These are phyloP conservation scores for Papilio xuthus DNA, from an alignment of 1,140 invertebrate genomes.

Conservation along the genomic window DNA sequence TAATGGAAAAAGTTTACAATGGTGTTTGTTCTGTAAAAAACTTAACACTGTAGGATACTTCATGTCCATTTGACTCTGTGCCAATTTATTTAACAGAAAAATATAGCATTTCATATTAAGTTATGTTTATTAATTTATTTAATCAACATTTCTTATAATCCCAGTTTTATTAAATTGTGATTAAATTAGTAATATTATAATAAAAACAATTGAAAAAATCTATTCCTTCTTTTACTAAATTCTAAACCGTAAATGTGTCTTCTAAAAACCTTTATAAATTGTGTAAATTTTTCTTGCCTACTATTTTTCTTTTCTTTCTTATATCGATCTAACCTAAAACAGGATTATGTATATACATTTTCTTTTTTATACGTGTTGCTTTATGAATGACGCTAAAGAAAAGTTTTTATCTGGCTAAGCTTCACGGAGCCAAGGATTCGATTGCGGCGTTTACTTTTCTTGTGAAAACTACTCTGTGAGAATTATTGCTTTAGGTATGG, in stretches of 20 bases:
- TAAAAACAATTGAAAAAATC: too few species aligned
- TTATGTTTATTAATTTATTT: too few species aligned
- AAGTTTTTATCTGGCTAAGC: conserved; percentile 36
- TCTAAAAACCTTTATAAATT: not conserved
- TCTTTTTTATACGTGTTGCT: not conserved
- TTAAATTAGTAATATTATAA: too few species aligned
- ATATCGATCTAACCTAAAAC: not conserved
- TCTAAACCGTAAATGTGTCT: not conserved
- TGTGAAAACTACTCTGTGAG: conserved; percentile 65
- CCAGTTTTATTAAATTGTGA: too few species aligned
- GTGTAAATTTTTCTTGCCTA: not conserved
- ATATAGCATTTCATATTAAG: too few species aligned
- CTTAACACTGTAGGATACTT: not conserved
- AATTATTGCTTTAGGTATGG: conserved; percentile 75
- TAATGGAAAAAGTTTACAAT: too few species aligned
- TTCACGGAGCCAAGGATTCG: conserved; percentile 38
- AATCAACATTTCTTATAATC: too few species aligned
- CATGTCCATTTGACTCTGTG: not conserved
- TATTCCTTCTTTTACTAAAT: not conserved
- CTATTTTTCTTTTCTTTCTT: not conserved
- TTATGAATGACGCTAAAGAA: conserved; percentile 33
- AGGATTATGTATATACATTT: not conserved
- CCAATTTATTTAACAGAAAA: not conserved
- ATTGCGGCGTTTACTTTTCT: conserved; percentile 55
- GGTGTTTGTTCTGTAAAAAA: not conserved